phyloP scores from a whole-genome alignment of 2,113 vertebrate genomes.

The Meriones unguiculatus region DNA sequence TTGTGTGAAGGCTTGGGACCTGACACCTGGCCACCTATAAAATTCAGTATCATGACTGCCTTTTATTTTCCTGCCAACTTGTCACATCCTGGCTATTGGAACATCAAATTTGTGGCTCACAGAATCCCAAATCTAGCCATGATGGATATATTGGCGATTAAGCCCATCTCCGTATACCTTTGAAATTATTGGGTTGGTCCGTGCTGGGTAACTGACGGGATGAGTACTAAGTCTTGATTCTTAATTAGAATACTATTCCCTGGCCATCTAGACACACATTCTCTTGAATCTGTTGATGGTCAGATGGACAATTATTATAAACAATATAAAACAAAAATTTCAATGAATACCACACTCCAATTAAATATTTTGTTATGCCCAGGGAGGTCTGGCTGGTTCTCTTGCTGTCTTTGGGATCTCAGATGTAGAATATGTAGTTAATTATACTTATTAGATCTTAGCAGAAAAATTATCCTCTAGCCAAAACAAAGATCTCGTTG shows the following conservation, averaged over 20 bases:
- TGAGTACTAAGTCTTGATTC: not conserved
- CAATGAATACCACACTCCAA: not conserved
- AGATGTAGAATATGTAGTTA: not conserved
- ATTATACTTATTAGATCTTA: not conserved
- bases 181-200: slow-evolving; percentile 41
- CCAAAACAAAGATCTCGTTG: not conserved
- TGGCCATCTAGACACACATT: slow-evolving; percentile 7
- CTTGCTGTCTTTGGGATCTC: not conserved
- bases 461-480: not conserved
- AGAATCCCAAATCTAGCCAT: slow-evolving; percentile 47
- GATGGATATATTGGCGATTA: slow-evolving; percentile 53
- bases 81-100: slow-evolving; percentile 65
- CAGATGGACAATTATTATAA: not conserved
- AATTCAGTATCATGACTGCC: slow-evolving; percentile 50
- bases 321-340: not conserved
- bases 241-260: not conserved
- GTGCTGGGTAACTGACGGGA: slow-evolving; percentile 35
- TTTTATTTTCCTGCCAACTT: slow-evolving; percentile 77
- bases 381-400: not conserved
- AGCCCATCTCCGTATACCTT: slow-evolving; percentile 5
- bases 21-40: slow-evolving; percentile 69
- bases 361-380: not conserved
- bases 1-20: slow-evolving; percentile 67
- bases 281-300: slow-evolving; percentile 32
- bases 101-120: slow-evolving; percentile 51